A percentile compares a stretch with the other conserved stretches of the same genome.
Evolutionary conservation across 1,140 invertebrate species (phyloP).

Genomic region (Drosophila orena): DNA sequence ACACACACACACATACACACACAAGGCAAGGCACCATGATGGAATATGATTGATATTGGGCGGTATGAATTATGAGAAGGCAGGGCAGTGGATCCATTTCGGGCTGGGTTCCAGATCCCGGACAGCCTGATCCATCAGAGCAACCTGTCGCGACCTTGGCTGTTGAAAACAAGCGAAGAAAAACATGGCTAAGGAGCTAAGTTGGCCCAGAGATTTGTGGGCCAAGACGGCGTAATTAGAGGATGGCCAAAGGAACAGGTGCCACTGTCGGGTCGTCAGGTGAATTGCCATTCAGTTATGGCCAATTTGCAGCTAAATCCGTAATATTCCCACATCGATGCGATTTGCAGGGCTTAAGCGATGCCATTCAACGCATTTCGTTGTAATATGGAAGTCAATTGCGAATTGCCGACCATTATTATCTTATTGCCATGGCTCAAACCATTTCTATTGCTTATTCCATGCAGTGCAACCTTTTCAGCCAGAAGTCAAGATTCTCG

Average conservation of each 20-base stretch:
- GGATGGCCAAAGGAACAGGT: constrained; percentile 45
- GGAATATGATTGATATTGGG: constrained; percentile 76
- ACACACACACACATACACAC: too few species aligned
- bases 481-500: constrained; percentile 18
- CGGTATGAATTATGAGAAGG: constrained; percentile 65
- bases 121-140: constrained; percentile 26
- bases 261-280: neutral
- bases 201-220: constrained; percentile 62
- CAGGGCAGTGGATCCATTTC: neutral
- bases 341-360: constrained; percentile 7
- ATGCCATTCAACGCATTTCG: constrained; percentile 15
- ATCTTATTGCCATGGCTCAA: constrained; percentile 11
- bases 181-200: constrained; percentile 23
- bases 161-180: constrained; percentile 45
- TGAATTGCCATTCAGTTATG: constrained; percentile 36
- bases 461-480: too few species aligned
- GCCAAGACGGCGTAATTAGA: constrained; percentile 67
- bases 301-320: constrained; percentile 34
- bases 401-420: constrained; percentile 14
- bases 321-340: constrained; percentile 36
- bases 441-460: constrained; percentile 3
- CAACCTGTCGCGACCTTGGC: constrained; percentile 66
- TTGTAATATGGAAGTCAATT: constrained; percentile 29
- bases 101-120: neutral
- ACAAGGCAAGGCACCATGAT: constrained; percentile 41